phyloP scores from a whole-genome alignment of 2,113 vertebrate genomes.

The Aix galericulata region DNA sequence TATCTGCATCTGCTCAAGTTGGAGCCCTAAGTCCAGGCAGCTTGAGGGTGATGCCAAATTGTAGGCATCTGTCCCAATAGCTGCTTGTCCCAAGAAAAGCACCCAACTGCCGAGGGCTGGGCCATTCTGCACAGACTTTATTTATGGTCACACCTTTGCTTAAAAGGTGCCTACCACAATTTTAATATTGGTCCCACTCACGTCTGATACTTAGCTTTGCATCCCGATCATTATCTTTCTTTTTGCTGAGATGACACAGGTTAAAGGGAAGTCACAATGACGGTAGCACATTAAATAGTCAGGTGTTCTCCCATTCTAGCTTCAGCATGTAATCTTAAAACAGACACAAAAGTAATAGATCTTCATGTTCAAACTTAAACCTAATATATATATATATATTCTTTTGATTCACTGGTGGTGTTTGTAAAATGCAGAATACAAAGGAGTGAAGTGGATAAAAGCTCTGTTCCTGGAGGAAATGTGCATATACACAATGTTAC shows the following conservation, averaged over 20 bases:
- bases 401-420: neutral
- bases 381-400: neutral
- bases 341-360: neutral
- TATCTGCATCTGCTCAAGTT: neutral
- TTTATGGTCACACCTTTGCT: neutral
- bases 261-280: neutral
- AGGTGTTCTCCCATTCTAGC: neutral
- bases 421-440: neutral
- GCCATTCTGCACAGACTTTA: neutral
- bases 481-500: neutral
- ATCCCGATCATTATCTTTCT: neutral
- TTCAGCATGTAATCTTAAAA: neutral
- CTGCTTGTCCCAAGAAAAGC: neutral
- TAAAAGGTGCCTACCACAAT: neutral
- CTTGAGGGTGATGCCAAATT: neutral
- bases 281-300: neutral
- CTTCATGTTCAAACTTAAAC: neutral
- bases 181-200: neutral
- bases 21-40: neutral
- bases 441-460: neutral
- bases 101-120: neutral
- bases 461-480: neutral
- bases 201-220: neutral
- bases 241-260: neutral
- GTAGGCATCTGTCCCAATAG: neutral